Evolutionary conservation across 2,113 vertebrate genomes (phyloP).

Genomic region (Piaya cayana): DNA sequence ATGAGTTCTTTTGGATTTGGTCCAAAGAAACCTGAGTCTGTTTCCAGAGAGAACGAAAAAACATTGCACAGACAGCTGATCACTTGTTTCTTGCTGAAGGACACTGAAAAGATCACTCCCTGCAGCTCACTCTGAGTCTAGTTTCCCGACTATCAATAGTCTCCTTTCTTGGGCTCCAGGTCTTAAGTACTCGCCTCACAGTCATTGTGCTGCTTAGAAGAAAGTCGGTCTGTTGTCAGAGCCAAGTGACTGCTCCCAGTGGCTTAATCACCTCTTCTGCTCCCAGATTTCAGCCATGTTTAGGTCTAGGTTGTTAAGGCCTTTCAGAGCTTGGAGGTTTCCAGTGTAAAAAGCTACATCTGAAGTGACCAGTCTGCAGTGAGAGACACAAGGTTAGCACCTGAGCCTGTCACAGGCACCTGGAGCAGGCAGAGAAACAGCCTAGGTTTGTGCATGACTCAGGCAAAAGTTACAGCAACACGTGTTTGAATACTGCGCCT

Average conservation of each 20-base stretch:
- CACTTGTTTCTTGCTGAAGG: slow-evolving; percentile 66
- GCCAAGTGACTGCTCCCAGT: slow-evolving; percentile 39
- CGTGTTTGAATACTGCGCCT: fast-evolving
- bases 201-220: slow-evolving; percentile 26
- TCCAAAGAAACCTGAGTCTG: slow-evolving; percentile 88
- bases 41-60: slow-evolving; percentile 79
- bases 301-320: slow-evolving; percentile 90
- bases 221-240: slow-evolving; percentile 40
- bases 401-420: fast-evolving
- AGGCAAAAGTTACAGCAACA: fast-evolving
- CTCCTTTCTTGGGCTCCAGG: slow-evolving; percentile 23
- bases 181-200: slow-evolving; percentile 49
- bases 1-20: slow-evolving; percentile 87
- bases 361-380: slow-evolving; percentile 89
- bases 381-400: not conserved
- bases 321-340: slow-evolving; percentile 92
- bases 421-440: not conserved
- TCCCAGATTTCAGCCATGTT: slow-evolving; percentile 99
- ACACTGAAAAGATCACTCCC: slow-evolving; percentile 53
- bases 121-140: slow-evolving; percentile 44
- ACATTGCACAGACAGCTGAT: slow-evolving; percentile 75
- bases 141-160: slow-evolving; percentile 13
- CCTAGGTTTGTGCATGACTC: fast-evolving
- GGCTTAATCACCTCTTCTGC: slow-evolving; percentile 95
- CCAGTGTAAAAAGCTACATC: slow-evolving; percentile 98